phyloP scores from a whole-genome alignment of 2,113 vertebrate genomes.

The Budorcas taxicolor region DNA sequence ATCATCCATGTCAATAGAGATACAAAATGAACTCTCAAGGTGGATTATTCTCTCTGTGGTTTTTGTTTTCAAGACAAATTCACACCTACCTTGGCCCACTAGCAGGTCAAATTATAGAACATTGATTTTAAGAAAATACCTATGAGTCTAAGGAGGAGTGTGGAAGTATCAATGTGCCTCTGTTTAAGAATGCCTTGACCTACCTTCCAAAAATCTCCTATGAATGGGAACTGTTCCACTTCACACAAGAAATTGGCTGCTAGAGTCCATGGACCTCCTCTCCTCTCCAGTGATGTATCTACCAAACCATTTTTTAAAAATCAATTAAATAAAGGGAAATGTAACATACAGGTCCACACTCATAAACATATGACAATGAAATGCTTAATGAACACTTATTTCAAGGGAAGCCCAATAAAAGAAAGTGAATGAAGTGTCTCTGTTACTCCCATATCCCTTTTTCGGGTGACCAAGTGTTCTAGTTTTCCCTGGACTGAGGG shows the following conservation, averaged over 20 bases:
- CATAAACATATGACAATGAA: background rate
- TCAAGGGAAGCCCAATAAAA: background rate
- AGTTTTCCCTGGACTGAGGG: background rate
- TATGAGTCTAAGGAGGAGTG: background rate
- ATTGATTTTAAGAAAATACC: background rate
- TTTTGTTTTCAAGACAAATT: slow-evolving; percentile 31
- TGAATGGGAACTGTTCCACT: background rate
- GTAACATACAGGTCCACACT: background rate
- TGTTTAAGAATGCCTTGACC: background rate
- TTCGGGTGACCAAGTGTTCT: background rate
- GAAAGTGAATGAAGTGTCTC: background rate
- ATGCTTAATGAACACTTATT: background rate
- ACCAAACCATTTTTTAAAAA: background rate
- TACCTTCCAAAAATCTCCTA: background rate
- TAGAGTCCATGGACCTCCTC: background rate
- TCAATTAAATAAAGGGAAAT: background rate
- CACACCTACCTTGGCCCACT: background rate
- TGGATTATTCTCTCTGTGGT: background rate
- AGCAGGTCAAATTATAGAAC: background rate
- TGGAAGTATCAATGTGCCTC: background rate
- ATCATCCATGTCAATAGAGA: background rate
- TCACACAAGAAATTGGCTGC: background rate
- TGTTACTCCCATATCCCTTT: background rate
- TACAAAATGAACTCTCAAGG: background rate
- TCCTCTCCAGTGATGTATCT: background rate